Evolutionary conservation across 2,113 vertebrate genomes (phyloP).

Genomic region (Seriola aureovittata): DNA sequence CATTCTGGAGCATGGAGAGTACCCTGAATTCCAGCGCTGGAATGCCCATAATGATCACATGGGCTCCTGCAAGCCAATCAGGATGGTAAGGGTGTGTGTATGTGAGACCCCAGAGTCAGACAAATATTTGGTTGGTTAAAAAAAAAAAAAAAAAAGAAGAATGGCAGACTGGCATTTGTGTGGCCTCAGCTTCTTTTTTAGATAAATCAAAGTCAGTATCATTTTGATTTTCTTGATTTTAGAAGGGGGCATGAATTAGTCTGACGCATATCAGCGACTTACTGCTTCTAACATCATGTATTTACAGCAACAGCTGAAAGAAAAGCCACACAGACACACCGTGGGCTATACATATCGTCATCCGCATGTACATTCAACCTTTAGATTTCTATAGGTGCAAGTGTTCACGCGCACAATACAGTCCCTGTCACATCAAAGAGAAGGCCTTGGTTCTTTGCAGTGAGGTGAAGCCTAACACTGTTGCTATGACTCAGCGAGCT

Average conservation of each 20-base stretch:
- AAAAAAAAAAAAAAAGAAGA: not conserved
- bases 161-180: slow-evolving; percentile 10
- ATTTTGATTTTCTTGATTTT: not conserved
- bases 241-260: not conserved
- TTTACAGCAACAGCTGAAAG: slow-evolving; percentile 6
- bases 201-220: slow-evolving; percentile 9
- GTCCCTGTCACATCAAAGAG: not conserved
- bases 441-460: slow-evolving; percentile 34
- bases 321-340: not conserved
- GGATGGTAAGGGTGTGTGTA: slow-evolving; percentile 86
- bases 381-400: slow-evolving; percentile 42
- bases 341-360: not conserved
- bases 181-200: slow-evolving; percentile 12
- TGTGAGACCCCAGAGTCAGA: slow-evolving; percentile 33
- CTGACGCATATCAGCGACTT: not conserved
- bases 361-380: slow-evolving; percentile 16
- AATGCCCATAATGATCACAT: slow-evolving; percentile 92
- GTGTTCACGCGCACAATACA: slow-evolving; percentile 6
- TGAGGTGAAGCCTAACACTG: slow-evolving; percentile 20
- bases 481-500: slow-evolving; percentile 50
- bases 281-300: slow-evolving; percentile 2
- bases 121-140: slow-evolving; percentile 47
- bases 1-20: slow-evolving; percentile 91
- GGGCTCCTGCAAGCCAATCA: slow-evolving; percentile 92
- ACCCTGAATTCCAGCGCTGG: slow-evolving; percentile 93